Base-by-base conservation (phyloP, 2,888 invertebrate species). In the Saturnia japonica region DNA sequence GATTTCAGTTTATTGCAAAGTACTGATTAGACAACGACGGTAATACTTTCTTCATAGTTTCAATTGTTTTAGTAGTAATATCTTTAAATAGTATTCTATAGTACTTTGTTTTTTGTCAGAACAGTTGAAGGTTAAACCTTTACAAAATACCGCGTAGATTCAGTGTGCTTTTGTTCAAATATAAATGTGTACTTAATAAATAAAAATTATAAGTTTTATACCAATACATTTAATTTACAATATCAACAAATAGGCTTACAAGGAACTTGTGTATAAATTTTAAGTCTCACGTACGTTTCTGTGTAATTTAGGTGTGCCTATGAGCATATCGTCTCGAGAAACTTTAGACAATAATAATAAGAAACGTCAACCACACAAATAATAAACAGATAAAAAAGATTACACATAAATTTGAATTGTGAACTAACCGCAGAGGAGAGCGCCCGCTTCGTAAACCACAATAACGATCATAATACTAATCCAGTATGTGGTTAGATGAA, bases 401-500 rank as follows among this genome's bases (percentile, higher is more conserved):
- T 19, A 43, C 43, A 43, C 4, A 11, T 54, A 28, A 60, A 14
- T 6, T 14, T 60, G 25, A 60, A 60, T 60, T 8, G 12, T 60
- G 25, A 60, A 60, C 57, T 60, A 60, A 60, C 57, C 57, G 14
- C 14, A 60, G 57, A 60, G 25, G 14, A 12, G 57, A 4, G 25
- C 57, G 28, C 14, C 57, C 25, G 57, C 57, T 60, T 60, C 57
- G 42, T 66, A 42, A 42, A 66, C n/a, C 43, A 66, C 43, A 22
- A 66, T 19, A 42, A 42, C 42, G 14, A 66, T 16, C 43, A 66
- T 66, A 40, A 42, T 66, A 40, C 14, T 22, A 66, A 16, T 22
- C 22, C 42, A 66, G 40, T 66, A 12, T 3, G 8, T 40, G 19
- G 42, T n/a, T 42, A 66, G 42, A n/a, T 66, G n/a, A 28, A 60